Base-by-base conservation (phyloP, 2,888 invertebrate genomes). In the Pecten maximus region DNA sequence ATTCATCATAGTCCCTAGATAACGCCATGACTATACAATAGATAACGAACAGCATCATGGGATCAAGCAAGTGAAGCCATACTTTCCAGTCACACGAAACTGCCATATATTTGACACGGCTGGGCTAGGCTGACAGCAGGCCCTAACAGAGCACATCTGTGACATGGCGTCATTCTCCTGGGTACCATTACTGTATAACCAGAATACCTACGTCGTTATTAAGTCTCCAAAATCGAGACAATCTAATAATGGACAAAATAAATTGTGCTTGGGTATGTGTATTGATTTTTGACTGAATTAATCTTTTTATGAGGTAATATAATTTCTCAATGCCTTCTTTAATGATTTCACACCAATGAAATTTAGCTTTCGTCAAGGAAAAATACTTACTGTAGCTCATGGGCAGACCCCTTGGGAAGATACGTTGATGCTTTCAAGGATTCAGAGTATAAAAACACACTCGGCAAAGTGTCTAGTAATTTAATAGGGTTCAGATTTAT, bases 151-250 rank as follows among this genome's bases (percentile, higher is more conserved):
- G 35, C 35, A 35, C 35, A 74, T 74, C 74, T 28, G 74, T 74
- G 74, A 35, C 74, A 15, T 35, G 28, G 10, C 74, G 10, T 12
- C 74, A 28, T 35, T 35, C 74, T 74, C 74, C 4, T 74, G 74
- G 74, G 74, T 28, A 35, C 23, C 35, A 35, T 74, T 74, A 2
- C 28, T 35, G 74, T 74, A 74, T 35, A 74, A 74, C 74, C 74
- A 35, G 54, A 54, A 54, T 54, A 54, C 16, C 23, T n/a, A 19
- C 23, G 74, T 74, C 74, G 16, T 74, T 10, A 28, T 28, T 1
- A 28, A 35, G 74, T 74, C 74, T 74, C 74, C 74, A 74, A 74
- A 74, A 28, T 74, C 74, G 74, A 74, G 74, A 74, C 74, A 74
- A 74, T 74, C 35, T 35, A 74, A 74, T 74, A 28, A 74, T 28